Base-by-base conservation (phyloP, 1,140 invertebrate species). In the Pentalonia nigronervosa region DNA sequence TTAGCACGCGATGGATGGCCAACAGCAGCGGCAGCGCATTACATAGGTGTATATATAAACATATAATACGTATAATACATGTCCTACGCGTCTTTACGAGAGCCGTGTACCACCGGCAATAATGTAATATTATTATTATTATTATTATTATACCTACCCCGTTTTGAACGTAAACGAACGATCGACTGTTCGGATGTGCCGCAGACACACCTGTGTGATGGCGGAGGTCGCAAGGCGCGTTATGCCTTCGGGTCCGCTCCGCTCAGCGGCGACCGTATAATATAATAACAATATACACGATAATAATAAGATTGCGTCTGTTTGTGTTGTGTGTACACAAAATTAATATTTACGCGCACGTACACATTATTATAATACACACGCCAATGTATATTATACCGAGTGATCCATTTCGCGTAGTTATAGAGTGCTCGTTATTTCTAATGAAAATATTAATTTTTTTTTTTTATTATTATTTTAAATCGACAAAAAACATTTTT, bases 1-100 rank as follows among this genome's bases (percentile, higher is more conserved):
- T 92, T 83, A 50, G 76, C 91, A 83, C 91, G 91, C 91, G 91
- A 92, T 50, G 91, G 67, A 92, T 36, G 47, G 67, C 45, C 60
- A 48, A 76, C 90, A 67, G 36, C 90, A n/a, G 56, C 25, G n/a
- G 90, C 34, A 30, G 48, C n/a, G 21, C 47, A 36, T 48, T 89
- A 88, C 30, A 67, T n/a, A 76, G 50, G 50, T 3, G 23, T 53
- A 53, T 53, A 53, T 53, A 53, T 53, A 53, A 53, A 53, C 7
- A 53, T 53, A 53, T 48, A 0, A n/a, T n/a, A n/a, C n/a, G n/a
- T n/a, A n/a, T n/a, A n/a, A n/a, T n/a, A n/a, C n/a, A n/a, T 88
- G 34, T 50, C 17, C 23, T 89, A 84, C 23, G 83, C 21, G 36
- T 45, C 41, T 41, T 84, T 23, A 83, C 41, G 41, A 36, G 34